Evolutionary conservation across 2,797 vertebrate genomes (phyloP), one percentile per base, ranked within the genome.

Genomic region (Nasua narica): DNA sequence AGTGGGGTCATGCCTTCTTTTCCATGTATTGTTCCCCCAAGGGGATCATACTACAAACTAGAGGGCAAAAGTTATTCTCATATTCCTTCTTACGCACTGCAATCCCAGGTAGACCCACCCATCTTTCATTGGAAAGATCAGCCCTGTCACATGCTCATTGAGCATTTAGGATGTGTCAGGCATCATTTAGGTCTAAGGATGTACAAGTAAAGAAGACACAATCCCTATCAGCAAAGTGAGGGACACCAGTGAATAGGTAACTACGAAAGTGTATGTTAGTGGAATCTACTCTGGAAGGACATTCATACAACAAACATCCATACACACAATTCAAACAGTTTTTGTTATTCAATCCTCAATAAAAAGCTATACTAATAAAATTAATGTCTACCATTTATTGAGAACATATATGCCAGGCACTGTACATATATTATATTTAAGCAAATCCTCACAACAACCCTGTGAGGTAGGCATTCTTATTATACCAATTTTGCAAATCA

Each of bases 371-470:
- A 93, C 58, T 97, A 96, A 92, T 92, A 95, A 93, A 97, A 97
- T 96, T 83, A 96, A 60, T 89, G 90, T 70, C 78, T 97, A 84
- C 37, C 91, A 94, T 98, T 97, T 97, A 97, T 97, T 96, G 92
- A 97, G 92, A 97, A 96, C 90, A 72, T 97, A 97, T 94, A 93
- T 97, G 95, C 92, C 97, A 97, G 96, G 96, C 87, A 95, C 97
- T 97, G 56, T 94, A 97, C 95, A 97, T 70, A 69, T 96, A 52
- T 87, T 82, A 76, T 95, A 87, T 87, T 96, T 96, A 84, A 32
- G 78, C 11, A 96, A 92, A 92, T 96, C 95, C 97, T 97, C 96
- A 97, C 96, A 98, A 97, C 96, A 98, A 96, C 97, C 96, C 96
- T 98, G 96, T 97, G 95, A 97, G 93, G 96, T 97, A 96, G 95